Evolutionary conservation across 2,888 invertebrate genomes (phyloP).

Genomic region (Agonopterix subpropinquella): DNA sequence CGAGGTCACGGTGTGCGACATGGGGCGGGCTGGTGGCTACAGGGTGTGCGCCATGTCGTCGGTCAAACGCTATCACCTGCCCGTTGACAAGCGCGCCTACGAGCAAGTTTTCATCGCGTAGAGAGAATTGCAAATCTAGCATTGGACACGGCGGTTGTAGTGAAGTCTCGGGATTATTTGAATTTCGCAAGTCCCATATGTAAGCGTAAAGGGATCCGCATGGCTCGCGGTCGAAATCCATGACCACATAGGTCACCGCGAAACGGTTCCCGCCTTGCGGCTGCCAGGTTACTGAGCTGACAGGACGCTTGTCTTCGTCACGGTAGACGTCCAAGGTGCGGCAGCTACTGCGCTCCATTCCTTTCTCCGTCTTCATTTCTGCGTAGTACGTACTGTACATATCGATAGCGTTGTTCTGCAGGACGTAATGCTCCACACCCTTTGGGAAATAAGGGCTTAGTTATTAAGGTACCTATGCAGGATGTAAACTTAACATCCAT

Average conservation of each 20-base stretch:
- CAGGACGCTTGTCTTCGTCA: conserved; percentile 79
- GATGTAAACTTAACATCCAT: no score
- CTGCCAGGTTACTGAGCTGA: conserved; percentile 89
- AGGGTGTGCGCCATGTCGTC: conserved; percentile 83
- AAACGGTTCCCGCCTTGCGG: conserved; percentile 84
- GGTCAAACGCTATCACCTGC: conserved; percentile 83
- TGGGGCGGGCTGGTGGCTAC: conserved; percentile 83
- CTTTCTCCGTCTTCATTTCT: conserved; percentile 78
- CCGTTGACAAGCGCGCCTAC: conserved; percentile 83
- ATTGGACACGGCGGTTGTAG: conserved; percentile 82
- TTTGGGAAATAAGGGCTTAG: conserved; percentile 28
- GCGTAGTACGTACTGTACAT: conserved; percentile 93
- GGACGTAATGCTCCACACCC: conserved; percentile 88
- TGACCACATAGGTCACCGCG: conserved; percentile 88
- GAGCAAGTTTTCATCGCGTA: conserved; percentile 80
- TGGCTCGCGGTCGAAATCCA: conserved; percentile 79
- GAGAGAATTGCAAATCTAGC: conserved; percentile 87
- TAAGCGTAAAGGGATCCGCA: conserved; percentile 61
- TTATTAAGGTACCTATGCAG: no score
- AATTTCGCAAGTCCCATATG: conserved; percentile 94
- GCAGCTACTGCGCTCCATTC: conserved; percentile 79
- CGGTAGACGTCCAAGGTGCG: conserved; percentile 91
- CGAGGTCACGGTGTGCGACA: conserved; percentile 90
- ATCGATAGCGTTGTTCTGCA: conserved; percentile 94
- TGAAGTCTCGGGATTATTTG: conserved; percentile 82